phyloP scores from a whole-genome alignment of 2,113 vertebrate species.

The Polypterus senegalus region DNA sequence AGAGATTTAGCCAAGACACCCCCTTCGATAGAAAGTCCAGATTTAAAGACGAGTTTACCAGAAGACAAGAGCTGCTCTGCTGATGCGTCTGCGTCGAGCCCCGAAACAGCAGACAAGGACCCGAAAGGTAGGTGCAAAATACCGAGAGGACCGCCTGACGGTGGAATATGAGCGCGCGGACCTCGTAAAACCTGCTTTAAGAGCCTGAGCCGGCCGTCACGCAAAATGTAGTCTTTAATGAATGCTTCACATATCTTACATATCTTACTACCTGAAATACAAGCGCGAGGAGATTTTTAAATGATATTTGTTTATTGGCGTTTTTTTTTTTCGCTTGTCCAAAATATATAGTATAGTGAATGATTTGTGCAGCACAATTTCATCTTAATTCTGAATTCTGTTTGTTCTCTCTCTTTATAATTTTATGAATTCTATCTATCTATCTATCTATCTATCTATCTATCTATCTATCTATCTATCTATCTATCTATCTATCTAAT shows the following conservation, averaged over 20 bases:
- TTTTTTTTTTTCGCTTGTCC: too few species aligned
- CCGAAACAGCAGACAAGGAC: constrained; percentile 83
- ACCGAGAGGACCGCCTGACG: constrained; percentile 66
- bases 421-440: too few species aligned
- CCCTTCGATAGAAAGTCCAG: constrained; percentile 68
- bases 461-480: too few species aligned
- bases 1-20: constrained; percentile 66
- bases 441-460: too few species aligned
- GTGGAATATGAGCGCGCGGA: constrained; percentile 63
- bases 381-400: too few species aligned
- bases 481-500: too few species aligned
- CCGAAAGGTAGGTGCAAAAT: constrained; percentile 92
- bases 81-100: constrained; percentile 81
- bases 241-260: constrained; percentile 44
- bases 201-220: constrained; percentile 68
- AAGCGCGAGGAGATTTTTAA: too few species aligned
- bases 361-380: too few species aligned
- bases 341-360: too few species aligned
- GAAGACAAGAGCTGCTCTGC: constrained; percentile 74
- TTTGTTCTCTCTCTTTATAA: too few species aligned
- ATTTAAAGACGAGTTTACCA: constrained; percentile 63
- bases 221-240: constrained; percentile 77
- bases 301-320: too few species aligned
- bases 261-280: too few species aligned
- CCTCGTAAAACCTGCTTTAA: constrained; percentile 76